Evolutionary conservation across 2,888 invertebrate species (phyloP).

Genomic region (Luperina testacea): DNA sequence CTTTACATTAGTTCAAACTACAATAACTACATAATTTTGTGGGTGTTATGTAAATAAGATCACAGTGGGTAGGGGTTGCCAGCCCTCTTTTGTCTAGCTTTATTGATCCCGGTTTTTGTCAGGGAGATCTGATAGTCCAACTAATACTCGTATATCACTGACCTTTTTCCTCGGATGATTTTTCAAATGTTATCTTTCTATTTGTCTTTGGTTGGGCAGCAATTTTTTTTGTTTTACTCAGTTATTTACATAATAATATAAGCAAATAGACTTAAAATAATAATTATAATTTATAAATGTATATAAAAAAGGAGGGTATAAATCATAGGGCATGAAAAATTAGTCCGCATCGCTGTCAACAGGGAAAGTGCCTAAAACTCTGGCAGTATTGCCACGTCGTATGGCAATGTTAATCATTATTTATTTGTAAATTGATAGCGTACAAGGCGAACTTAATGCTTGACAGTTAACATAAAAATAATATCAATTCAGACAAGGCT

Average conservation of each 20-base stretch:
- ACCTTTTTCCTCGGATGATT: slow-evolving; percentile 45
- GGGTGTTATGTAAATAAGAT: slow-evolving; percentile 35
- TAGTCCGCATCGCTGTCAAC: not conserved
- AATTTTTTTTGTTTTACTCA: slow-evolving; percentile 17
- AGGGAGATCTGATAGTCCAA: slow-evolving; percentile 30
- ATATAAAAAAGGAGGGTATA: not conserved
- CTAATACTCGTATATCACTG: slow-evolving; percentile 16
- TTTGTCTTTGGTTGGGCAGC: slow-evolving; percentile 11
- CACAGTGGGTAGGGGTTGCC: slow-evolving; percentile 27
- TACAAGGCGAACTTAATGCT: not conserved
- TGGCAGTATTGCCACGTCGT: not conserved
- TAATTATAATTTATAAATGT: not conserved
- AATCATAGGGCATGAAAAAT: not conserved
- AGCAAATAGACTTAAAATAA: not conserved
- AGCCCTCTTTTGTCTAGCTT: slow-evolving; percentile 41
- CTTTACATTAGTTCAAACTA: slow-evolving; percentile 26
- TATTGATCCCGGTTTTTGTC: slow-evolving; percentile 51
- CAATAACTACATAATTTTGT: slow-evolving; percentile 25
- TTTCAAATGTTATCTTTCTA: slow-evolving; percentile 38
- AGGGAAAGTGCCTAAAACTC: not conserved
- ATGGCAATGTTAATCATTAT: not conserved
- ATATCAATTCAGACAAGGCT: not conserved
- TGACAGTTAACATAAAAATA: slow-evolving; percentile 1
- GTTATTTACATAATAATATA: not conserved
- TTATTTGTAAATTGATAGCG: slow-evolving; percentile 14